A percentile compares a stretch with the other conserved stretches of the same genome.
Evolutionary conservation across 2,797 vertebrate genomes (phyloP).

Genomic region (Microtus obscurus): DNA sequence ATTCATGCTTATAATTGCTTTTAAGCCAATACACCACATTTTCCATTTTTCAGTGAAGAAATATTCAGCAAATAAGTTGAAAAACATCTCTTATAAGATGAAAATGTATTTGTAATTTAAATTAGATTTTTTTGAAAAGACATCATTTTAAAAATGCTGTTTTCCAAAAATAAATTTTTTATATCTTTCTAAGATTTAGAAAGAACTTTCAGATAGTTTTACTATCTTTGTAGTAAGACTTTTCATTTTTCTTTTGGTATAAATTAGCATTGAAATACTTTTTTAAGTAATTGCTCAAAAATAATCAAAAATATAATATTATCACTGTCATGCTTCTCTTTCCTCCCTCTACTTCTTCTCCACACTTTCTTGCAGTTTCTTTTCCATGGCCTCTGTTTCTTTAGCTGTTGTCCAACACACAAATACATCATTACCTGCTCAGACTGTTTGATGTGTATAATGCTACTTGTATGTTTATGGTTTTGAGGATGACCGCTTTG

Average conservation of each 20-base stretch:
- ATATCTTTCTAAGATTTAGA: not conserved
- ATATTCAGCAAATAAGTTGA: not conserved
- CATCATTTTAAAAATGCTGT: not conserved
- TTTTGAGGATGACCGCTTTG: not conserved
- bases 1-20: not conserved
- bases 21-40: not conserved
- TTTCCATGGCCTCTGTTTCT: not conserved
- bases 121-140: not conserved
- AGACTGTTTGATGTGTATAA: not conserved
- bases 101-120: not conserved
- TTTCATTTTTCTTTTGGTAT: not conserved
- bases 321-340: not conserved
- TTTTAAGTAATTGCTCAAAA: not conserved
- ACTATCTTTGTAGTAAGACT: not conserved
- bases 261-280: not conserved
- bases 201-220: not conserved
- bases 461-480: not conserved
- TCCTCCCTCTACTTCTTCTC: not conserved
- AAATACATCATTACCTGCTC: not conserved
- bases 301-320: not conserved
- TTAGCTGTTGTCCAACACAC: not conserved
- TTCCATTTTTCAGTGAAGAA: not conserved
- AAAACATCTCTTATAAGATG: not conserved
- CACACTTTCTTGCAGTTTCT: not conserved
- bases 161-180: not conserved